These are phyloP conservation scores for Onchidella celtica DNA, from an alignment of 2,888 invertebrate species.

Conservation along the genomic window DNA sequence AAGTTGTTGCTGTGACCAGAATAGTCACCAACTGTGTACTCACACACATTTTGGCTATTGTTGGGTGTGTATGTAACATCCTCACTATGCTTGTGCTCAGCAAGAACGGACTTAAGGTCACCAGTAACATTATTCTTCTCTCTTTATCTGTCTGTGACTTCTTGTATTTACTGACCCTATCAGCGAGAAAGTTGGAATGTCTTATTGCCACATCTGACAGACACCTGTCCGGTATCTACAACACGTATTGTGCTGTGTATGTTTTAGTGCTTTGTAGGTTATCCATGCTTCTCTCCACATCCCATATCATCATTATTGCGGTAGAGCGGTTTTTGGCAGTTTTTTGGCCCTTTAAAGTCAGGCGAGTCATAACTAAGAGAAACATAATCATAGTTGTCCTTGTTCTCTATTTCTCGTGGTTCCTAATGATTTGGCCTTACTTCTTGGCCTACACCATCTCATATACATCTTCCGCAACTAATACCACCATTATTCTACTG, in stretches of 20 bases:
- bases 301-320: conserved; percentile 5
- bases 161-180: not conserved
- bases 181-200: not conserved
- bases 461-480: not conserved
- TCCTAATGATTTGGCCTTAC: not conserved
- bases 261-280: not conserved
- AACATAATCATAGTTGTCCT: not conserved
- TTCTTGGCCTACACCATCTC: not conserved
- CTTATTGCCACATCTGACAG: conserved; percentile 2
- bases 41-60: not conserved
- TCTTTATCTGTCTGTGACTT: conserved; percentile 11
- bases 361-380: not conserved
- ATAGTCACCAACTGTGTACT: not conserved
- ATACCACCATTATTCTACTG: not conserved
- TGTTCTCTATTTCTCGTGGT: not conserved
- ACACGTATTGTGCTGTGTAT: not conserved
- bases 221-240: not conserved
- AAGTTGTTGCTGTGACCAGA: too few relatives aligned
- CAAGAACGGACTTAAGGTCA: not conserved
- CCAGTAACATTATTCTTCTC: not conserved
- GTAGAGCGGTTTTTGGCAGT: conserved; percentile 20
- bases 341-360: conserved; percentile 1
- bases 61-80: not conserved
- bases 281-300: not conserved
- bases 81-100: not conserved